Evolutionary conservation across 2,113 vertebrate species (phyloP).

Genomic region (Amazona vittata): DNA sequence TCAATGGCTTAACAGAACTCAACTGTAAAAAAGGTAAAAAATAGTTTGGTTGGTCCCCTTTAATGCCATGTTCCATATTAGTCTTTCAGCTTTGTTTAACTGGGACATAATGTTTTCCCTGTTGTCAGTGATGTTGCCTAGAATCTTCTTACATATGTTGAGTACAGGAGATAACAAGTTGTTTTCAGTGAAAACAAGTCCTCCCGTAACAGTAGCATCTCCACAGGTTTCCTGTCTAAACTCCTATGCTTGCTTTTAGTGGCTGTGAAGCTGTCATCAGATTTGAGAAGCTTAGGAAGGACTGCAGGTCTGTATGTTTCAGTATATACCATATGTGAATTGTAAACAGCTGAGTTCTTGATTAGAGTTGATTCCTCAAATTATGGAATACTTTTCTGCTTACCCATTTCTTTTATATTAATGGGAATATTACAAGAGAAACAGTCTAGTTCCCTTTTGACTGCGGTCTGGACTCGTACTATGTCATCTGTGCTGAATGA

Average conservation of each 20-base stretch:
- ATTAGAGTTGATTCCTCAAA: constrained; percentile 85
- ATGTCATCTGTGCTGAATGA: constrained; percentile 27
- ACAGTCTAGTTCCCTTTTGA: constrained; percentile 62
- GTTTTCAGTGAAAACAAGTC: constrained; percentile 86
- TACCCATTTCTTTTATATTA: constrained; percentile 70
- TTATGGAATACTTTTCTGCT: constrained; percentile 73
- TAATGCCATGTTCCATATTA: constrained; percentile 76
- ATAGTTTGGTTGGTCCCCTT: constrained; percentile 75
- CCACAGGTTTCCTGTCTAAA: constrained; percentile 78
- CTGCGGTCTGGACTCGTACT: constrained; percentile 48
- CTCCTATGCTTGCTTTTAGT: constrained; percentile 74
- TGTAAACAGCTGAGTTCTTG: constrained; percentile 82
- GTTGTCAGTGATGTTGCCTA: constrained; percentile 79
- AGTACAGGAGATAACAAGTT: constrained; percentile 84
- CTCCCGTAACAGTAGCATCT: constrained; percentile 76
- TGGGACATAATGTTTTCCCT: constrained; percentile 68
- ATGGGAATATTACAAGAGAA: constrained; percentile 29
- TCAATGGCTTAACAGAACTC: constrained; percentile 85
- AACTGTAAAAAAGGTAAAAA: constrained; percentile 74
- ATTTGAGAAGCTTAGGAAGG: constrained; percentile 69
- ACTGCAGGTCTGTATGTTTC: constrained; percentile 73
- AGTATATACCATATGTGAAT: constrained; percentile 56
- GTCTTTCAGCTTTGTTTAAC: constrained; percentile 71
- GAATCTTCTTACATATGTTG: constrained; percentile 80
- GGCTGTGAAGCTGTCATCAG: constrained; percentile 60